phyloP scores from a whole-genome alignment of 1,140 invertebrate genomes.

The Drosophila kurseongensis region DNA sequence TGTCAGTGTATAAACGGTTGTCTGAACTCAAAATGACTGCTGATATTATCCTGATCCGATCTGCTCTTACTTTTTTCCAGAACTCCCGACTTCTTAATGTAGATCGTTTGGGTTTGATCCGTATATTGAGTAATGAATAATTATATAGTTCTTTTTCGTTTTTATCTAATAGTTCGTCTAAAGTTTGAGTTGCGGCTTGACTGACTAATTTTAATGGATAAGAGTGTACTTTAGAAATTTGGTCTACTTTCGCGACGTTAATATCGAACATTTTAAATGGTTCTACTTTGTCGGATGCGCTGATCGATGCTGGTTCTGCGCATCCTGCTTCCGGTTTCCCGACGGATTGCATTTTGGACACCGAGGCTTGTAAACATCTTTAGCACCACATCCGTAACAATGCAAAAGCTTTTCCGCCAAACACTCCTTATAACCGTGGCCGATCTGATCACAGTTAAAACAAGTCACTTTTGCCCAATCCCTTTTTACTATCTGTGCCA shows the following conservation, averaged over 20 bases:
- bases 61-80: constrained; percentile 2
- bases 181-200: neutral
- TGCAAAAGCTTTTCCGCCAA: constrained; percentile 7
- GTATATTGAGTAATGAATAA: constrained; percentile 3
- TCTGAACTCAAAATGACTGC: constrained; percentile 12
- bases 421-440: constrained; percentile 17
- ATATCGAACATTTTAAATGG: neutral
- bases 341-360: constrained; percentile 20
- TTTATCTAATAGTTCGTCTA: constrained; percentile 3
- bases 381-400: constrained; percentile 23
- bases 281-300: constrained; percentile 1
- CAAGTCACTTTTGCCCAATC: constrained; percentile 10
- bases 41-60: constrained; percentile 3
- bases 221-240: neutral
- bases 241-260: neutral
- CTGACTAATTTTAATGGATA: neutral
- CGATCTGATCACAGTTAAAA: constrained; percentile 10
- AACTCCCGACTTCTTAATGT: constrained; percentile 2
- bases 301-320: constrained; percentile 13
- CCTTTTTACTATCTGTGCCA: constrained; percentile 1
- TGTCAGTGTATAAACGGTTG: constrained; percentile 14
- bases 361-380: constrained; percentile 12
- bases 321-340: constrained; percentile 14
- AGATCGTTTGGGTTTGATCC: constrained; percentile 4
- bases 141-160: neutral